phyloP scores from a whole-genome alignment of 2,113 vertebrate genomes.

The Macaca fascicularis region DNA sequence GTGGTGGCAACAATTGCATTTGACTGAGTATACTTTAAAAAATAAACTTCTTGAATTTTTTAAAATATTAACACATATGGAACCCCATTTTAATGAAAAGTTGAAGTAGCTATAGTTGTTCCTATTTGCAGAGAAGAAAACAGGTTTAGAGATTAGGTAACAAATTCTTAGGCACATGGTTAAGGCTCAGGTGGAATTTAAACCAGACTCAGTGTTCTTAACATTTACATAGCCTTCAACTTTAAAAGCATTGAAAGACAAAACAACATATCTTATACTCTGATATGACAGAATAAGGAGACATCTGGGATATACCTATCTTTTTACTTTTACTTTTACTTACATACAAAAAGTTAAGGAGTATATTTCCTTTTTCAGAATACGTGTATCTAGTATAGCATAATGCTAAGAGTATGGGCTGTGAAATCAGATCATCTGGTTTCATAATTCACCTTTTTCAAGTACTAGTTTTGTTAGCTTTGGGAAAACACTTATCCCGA shows the following conservation, averaged over 20 bases:
- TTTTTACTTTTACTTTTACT: not conserved
- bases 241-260: slow-evolving; percentile 20
- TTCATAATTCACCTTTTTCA: not conserved
- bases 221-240: not conserved
- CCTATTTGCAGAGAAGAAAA: not conserved
- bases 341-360: not conserved
- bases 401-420: not conserved
- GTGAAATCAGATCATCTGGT: not conserved
- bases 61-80: not conserved
- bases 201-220: not conserved
- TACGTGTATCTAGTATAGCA: not conserved
- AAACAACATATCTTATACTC: not conserved
- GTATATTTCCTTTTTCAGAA: slow-evolving; percentile 8
- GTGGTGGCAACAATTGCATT: slow-evolving; percentile 31
- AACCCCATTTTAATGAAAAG: slow-evolving; percentile 26
- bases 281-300: slow-evolving; percentile 24
- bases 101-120: not conserved
- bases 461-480: slow-evolving; percentile 17
- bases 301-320: not conserved
- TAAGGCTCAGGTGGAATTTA: slow-evolving; percentile 35
- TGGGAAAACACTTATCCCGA: not conserved
- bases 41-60: not conserved
- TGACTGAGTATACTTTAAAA: not conserved
- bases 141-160: not conserved
- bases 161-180: not conserved